Conservation (phyloP, 2,888 invertebrate genomes). For the Drosophila paranaensis region DNA sequence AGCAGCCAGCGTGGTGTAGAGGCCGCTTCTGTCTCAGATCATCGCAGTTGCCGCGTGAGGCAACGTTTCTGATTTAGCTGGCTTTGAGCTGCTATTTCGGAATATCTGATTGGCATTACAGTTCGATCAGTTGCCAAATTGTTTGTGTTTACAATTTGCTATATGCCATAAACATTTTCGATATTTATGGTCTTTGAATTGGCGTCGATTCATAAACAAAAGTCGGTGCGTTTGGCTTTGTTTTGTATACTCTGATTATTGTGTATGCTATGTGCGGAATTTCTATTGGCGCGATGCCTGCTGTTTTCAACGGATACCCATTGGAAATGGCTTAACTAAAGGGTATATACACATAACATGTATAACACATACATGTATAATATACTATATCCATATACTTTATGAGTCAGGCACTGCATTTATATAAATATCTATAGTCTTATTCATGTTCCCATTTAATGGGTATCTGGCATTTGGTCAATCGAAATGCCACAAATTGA, state of each 20-base stretch:
- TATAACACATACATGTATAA: too few relatives aligned
- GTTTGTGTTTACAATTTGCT: constrained; percentile 20
- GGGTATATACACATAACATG: constrained; percentile 5
- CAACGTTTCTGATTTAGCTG: constrained; percentile 39
- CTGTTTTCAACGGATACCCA: constrained; percentile 13
- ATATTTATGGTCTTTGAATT: constrained; percentile 49
- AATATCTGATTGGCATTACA: constrained; percentile 47
- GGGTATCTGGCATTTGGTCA: constrained; percentile 17
- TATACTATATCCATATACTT: neutral
- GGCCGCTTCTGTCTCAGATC: constrained; percentile 23
- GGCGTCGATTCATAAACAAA: constrained; percentile 49
- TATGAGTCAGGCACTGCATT: neutral
- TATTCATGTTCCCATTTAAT: neutral
- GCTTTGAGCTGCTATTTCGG: constrained; percentile 47
- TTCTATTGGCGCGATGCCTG: constrained; percentile 51
- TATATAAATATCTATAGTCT: too few relatives aligned
- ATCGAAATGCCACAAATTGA: neutral
- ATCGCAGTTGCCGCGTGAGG: too few relatives aligned
- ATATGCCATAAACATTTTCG: constrained; percentile 10
- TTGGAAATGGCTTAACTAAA: neutral
- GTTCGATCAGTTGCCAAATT: constrained; percentile 45
- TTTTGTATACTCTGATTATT: constrained; percentile 12
- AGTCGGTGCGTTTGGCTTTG: constrained; percentile 28
- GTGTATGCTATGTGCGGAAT: constrained; percentile 39
- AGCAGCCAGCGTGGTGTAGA: constrained; percentile 29